Evolutionary conservation across 2,888 invertebrate species (phyloP), one percentile per base, ranked within the genome.

Genomic region (Stomorhina lunata): DNA sequence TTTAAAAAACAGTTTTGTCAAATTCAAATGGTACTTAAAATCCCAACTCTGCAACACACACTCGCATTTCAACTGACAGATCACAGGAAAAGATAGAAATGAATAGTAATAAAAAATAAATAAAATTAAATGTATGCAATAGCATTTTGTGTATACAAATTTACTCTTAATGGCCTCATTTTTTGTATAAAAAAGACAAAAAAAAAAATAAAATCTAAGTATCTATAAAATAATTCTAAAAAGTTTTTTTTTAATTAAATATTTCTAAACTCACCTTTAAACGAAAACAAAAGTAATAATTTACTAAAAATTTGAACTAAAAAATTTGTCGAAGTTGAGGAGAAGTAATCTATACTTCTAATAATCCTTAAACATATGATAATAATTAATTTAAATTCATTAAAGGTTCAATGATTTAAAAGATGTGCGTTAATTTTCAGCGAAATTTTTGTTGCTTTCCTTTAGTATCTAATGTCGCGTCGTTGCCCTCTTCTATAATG

Each of bases 131-230:
- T 15, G 10, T 50, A 68, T 27, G 34, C 17, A 37, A 40, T 27
- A 53, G 12, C 4, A 45, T 17, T 20, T 2, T 45, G 17, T 40
- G 43, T 43, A 40, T 50, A 53, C 12, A 55, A 79, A 34, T 48
- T 27, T 65, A 75, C 50, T 48, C 37, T 71, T 65, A 43, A 71
- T 81, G 59, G 59, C 65, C 65, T 50, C 48, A 76, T 76, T 76
- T 77, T 59, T 48, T 2, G 10, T n/a, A 32, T 40, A 22, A 53
- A 25, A 68, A n/a, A 22, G 1, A 57, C 7, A 29, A 50, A 17
- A 29, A 7, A 10, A 57, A 57, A 40, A 12, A 27, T n/a, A 10
- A 22, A 34, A 34, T 7, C 57, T 17, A 55, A 27, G 4, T 55
- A 12, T 50, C 22, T 25, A 48, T 10, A 22, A 4, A 10, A 12